Conservation (phyloP, 1,140 invertebrate genomes). For the Euglossa dilemma region DNA sequence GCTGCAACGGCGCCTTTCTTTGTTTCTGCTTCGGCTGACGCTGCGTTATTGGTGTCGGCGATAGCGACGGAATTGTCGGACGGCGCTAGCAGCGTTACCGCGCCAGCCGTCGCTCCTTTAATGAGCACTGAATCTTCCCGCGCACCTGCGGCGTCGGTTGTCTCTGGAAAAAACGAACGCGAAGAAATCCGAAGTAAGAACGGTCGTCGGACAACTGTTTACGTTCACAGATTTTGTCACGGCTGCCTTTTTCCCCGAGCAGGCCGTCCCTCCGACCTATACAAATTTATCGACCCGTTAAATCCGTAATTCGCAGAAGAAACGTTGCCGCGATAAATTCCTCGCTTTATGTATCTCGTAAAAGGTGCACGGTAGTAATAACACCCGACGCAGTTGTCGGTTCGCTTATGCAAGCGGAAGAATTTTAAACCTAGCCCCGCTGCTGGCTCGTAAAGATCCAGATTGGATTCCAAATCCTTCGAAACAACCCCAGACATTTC, state of each 20-base stretch:
- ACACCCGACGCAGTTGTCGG: background rate
- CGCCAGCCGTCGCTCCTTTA: conserved; percentile 26
- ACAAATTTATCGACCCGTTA: background rate
- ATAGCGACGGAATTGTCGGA: conserved; percentile 12
- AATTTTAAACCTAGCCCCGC: background rate
- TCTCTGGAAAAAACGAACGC: background rate
- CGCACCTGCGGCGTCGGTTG: background rate
- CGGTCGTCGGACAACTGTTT: too few species aligned
- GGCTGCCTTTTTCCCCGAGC: too few species aligned
- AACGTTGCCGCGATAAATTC: conserved; percentile 9
- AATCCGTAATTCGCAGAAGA: background rate
- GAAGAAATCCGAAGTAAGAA: background rate
- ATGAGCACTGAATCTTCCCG: conserved; percentile 28
- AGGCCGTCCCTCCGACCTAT: background rate
- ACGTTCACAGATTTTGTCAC: background rate
- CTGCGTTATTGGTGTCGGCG: background rate
- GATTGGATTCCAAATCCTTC: background rate
- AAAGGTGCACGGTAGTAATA: conserved; percentile 4
- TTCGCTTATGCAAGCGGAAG: background rate
- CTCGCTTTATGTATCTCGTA: conserved; percentile 38
- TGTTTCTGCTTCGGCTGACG: conserved; percentile 18
- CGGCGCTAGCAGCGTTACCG: conserved; percentile 34
- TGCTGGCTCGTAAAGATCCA: background rate
- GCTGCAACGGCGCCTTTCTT: conserved; percentile 17
- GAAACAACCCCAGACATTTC: background rate